Percentiles rank a stretch among this genome's conserved stretches.
phyloP scores from a whole-genome alignment of 2,113 vertebrate species.

The Cygnus atratus region DNA sequence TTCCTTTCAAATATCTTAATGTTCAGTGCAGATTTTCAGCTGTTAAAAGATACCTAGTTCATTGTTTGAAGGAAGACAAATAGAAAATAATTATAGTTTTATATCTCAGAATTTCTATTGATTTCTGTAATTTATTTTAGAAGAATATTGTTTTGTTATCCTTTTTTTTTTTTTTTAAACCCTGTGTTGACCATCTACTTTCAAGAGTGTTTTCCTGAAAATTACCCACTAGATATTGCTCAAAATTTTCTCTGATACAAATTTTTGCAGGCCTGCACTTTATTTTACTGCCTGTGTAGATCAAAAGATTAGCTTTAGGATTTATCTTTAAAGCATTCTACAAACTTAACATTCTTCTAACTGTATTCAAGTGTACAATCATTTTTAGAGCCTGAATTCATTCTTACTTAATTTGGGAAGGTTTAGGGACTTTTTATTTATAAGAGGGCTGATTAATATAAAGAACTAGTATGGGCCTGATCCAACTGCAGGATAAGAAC shows the following conservation, averaged over 20 bases:
- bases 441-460: not conserved
- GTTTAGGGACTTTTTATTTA: not conserved
- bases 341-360: not conserved
- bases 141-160: not conserved
- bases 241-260: not conserved
- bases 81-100: not conserved
- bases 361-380: not conserved
- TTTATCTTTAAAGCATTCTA: slow-evolving; percentile 26
- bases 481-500: not conserved
- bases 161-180: not conserved
- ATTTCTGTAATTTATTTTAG: not conserved
- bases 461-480: not conserved
- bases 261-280: not conserved
- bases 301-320: not conserved
- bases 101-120: not conserved
- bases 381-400: not conserved
- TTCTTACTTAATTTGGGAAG: slow-evolving; percentile 14
- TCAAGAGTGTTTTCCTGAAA: not conserved
- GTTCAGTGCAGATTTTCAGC: not conserved
- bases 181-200: not conserved
- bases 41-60: not conserved
- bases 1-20: not conserved
- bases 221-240: not conserved
- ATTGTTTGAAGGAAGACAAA: not conserved
- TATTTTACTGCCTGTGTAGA: not conserved